These are phyloP conservation scores for Benitochromis conjunctus DNA, from an alignment of 2,113 vertebrate species.

Conservation along the genomic window DNA sequence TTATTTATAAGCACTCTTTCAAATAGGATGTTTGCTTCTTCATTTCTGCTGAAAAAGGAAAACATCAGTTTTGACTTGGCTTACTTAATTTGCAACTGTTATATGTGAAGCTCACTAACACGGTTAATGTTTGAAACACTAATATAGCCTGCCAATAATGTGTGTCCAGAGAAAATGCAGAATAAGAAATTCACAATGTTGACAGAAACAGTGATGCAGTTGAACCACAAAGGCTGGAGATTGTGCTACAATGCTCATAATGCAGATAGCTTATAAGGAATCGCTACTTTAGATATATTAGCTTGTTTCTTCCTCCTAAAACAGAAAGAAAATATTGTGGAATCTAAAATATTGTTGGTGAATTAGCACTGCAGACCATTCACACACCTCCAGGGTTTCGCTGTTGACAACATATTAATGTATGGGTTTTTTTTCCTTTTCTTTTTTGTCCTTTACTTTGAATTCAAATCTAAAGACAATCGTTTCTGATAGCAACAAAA, in stretches of 20 bases:
- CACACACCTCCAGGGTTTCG: background rate
- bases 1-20: background rate
- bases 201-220: background rate
- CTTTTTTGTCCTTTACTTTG: background rate
- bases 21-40: background rate
- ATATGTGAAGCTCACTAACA: background rate
- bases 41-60: background rate
- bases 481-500: background rate
- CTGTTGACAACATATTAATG: background rate
- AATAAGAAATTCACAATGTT: background rate
- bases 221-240: background rate
- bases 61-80: background rate
- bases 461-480: background rate
- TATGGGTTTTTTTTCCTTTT: accelerated
- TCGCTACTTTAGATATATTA: background rate
- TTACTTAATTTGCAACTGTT: background rate
- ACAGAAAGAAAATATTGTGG: background rate
- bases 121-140: constrained; percentile 21
- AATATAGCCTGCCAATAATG: background rate
- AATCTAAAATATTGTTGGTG: background rate
- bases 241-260: background rate
- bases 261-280: background rate
- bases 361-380: background rate
- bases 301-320: background rate
- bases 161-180: background rate